Conservation (phyloP, 2,113 vertebrate genomes). For the Apistogramma diplotaenia region DNA sequence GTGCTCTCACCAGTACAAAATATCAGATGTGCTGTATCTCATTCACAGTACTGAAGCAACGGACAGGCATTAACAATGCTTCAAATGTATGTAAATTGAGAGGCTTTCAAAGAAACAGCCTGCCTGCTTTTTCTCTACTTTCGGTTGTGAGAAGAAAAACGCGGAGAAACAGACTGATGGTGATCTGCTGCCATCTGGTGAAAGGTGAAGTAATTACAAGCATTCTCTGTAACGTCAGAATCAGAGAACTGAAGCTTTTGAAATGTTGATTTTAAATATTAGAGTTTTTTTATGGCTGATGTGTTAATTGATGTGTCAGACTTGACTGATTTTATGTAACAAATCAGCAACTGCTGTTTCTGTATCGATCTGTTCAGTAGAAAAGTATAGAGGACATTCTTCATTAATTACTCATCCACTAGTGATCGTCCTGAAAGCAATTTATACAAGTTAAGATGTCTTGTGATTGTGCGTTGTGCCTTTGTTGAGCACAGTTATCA, state of each 20-base stretch:
- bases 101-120: not conserved
- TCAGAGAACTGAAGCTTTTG: not conserved
- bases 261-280: not conserved
- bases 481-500: not conserved
- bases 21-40: not conserved
- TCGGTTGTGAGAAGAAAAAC: not conserved
- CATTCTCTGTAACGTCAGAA: not conserved
- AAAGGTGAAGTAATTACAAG: not conserved
- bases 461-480: too few species aligned
- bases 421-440: not conserved
- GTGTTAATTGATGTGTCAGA: too few species aligned
- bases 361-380: not conserved
- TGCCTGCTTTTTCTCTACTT: not conserved
- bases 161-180: not conserved
- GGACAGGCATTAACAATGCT: not conserved
- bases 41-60: not conserved
- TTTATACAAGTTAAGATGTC: not conserved
- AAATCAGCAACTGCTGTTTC: too few species aligned
- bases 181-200: not conserved
- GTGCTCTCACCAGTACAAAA: not conserved
- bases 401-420: not conserved
- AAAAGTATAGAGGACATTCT: not conserved
- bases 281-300: too few species aligned
- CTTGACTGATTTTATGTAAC: too few species aligned
- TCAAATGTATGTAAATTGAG: not conserved